Evolutionary conservation across 2,113 vertebrate genomes (phyloP).

Genomic region (Bagarius yarrelli): DNA sequence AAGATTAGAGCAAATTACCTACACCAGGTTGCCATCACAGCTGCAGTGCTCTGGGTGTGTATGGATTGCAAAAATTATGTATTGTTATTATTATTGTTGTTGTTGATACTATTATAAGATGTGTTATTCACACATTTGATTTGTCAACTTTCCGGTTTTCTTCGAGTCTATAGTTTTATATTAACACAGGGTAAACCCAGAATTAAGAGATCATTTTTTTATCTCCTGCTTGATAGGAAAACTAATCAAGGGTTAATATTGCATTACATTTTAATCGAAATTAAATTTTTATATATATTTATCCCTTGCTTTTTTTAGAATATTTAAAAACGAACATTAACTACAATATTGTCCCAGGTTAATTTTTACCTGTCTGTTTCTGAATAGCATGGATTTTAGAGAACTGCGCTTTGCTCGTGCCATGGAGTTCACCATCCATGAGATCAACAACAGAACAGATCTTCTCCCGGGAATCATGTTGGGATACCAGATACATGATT

Average conservation of each 20-base stretch:
- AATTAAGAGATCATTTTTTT: too few relatives aligned
- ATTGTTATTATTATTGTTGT: too few relatives aligned
- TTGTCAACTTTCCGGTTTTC: too few relatives aligned
- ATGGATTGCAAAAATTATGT: not conserved
- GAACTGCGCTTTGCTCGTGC: constrained; percentile 63
- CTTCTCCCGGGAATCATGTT: constrained; percentile 63
- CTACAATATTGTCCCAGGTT: not conserved
- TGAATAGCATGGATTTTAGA: constrained; percentile 56
- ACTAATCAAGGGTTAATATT: too few relatives aligned
- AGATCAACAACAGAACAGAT: constrained; percentile 69
- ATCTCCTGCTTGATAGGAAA: too few relatives aligned
- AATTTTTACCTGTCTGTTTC: constrained; percentile 14
- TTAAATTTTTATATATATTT: not conserved
- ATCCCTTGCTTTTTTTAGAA: not conserved
- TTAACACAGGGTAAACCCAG: too few relatives aligned
- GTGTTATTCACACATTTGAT: too few relatives aligned
- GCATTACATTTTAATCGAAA: not conserved
- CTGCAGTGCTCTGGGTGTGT: constrained; percentile 56
- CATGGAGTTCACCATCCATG: constrained; percentile 68
- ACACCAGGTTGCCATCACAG: constrained; percentile 58
- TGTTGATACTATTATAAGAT: too few relatives aligned
- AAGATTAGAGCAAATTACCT: constrained; percentile 51
- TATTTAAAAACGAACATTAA: not conserved
- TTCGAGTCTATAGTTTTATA: too few relatives aligned
- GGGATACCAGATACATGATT: constrained; percentile 68